Conservation (phyloP, 2,797 vertebrate genomes). For the Channallabes apus region DNA sequence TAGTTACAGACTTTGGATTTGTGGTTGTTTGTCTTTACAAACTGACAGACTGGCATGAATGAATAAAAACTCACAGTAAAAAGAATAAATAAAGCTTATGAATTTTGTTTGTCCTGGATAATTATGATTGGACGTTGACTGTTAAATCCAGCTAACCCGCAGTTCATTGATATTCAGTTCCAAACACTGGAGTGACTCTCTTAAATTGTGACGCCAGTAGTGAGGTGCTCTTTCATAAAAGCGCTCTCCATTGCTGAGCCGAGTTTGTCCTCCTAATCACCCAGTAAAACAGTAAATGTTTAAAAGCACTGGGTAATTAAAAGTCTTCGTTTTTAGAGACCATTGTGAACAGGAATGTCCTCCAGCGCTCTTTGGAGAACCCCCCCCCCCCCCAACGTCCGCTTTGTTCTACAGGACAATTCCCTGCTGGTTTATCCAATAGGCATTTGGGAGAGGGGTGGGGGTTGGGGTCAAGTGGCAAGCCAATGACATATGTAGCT, state of each 20-base stretch:
- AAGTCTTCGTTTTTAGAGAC: constrained; percentile 61
- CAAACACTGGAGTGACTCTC: constrained; percentile 54
- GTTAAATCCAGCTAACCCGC: not conserved
- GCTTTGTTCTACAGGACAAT: constrained; percentile 71
- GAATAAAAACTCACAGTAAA: not conserved
- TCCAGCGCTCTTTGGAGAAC: constrained; percentile 61
- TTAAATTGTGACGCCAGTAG: constrained; percentile 57
- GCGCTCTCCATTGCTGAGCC: constrained; percentile 29
- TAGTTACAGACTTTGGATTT: not conserved
- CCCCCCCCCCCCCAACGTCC: constrained; percentile 49
- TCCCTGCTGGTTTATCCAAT: constrained; percentile 63
- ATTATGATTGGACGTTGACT: not conserved
- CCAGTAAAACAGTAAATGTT: constrained; percentile 44
- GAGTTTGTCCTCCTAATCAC: constrained; percentile 11
- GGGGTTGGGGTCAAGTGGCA: constrained; percentile 63
- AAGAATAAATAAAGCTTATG: not conserved
- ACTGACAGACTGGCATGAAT: not conserved
- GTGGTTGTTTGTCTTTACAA: not conserved
- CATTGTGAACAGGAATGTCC: constrained; percentile 76
- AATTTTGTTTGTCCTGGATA: not conserved
- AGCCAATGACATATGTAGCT: constrained; percentile 74
- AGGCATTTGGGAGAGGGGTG: constrained; percentile 51
- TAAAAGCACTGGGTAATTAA: constrained; percentile 67
- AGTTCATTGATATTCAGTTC: constrained; percentile 38
- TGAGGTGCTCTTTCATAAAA: constrained; percentile 37